Conservation (phyloP, 2,797 vertebrate species). For the Iguana delicatissima region DNA sequence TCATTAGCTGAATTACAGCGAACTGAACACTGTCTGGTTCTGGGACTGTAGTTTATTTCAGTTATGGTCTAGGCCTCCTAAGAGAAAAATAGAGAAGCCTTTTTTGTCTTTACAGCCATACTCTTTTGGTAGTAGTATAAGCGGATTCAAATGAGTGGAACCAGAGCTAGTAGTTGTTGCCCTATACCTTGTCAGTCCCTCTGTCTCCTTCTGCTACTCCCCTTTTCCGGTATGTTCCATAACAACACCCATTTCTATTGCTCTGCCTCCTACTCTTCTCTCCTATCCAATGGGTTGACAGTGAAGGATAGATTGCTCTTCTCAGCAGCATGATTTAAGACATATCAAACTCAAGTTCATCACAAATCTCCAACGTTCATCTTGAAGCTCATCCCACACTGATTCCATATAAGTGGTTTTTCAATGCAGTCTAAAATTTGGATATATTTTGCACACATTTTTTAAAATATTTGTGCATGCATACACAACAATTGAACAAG, state of each 20-base stretch:
- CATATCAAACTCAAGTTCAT: too few species aligned
- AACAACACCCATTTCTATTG: background rate
- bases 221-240: background rate
- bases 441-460: too few species aligned
- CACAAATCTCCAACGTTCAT: too few species aligned
- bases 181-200: background rate
- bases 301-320: background rate
- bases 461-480: too few species aligned
- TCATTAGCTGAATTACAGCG: too few species aligned
- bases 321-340: background rate
- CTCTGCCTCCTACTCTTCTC: background rate
- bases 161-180: background rate
- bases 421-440: too few species aligned
- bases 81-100: background rate
- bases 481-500: background rate
- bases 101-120: background rate
- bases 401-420: too few species aligned
- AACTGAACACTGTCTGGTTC: background rate
- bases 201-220: background rate
- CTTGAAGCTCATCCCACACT: too few species aligned
- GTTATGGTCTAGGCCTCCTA: too few species aligned
- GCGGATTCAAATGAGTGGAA: background rate
- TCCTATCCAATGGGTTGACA: background rate
- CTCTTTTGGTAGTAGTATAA: background rate
- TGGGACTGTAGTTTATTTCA: background rate